These are phyloP conservation scores for Semaprochilodus insignis DNA, from an alignment of 2,797 vertebrate species.

Conservation along the genomic window DNA sequence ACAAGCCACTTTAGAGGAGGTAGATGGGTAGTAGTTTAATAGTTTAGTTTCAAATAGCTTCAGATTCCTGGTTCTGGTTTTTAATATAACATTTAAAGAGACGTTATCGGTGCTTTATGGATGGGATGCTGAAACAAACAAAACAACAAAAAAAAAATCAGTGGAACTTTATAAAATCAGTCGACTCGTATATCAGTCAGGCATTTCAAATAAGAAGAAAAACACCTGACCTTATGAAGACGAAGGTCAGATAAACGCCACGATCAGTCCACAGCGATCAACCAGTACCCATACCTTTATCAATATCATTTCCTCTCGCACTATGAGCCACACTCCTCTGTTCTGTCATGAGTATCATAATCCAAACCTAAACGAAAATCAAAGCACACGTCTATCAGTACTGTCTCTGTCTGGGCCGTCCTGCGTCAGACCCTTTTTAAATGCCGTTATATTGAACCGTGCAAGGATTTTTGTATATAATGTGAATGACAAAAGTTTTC, in stretches of 20 bases:
- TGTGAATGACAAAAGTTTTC: conserved; percentile 70
- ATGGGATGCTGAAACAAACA: not conserved
- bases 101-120: not conserved
- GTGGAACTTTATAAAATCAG: not conserved
- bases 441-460: conserved; percentile 63
- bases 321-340: not conserved
- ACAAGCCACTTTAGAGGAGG: not conserved
- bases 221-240: not conserved
- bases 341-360: not conserved
- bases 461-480: conserved; percentile 78
- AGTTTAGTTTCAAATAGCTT: not conserved
- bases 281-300: not conserved
- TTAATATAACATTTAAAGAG: not conserved
- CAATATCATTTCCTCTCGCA: not conserved
- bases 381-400: not conserved
- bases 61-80: not conserved
- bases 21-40: not conserved
- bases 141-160: not conserved
- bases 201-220: not conserved
- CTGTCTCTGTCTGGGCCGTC: conserved; percentile 6
- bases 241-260: not conserved
- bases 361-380: no score
- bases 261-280: not conserved
- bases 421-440: conserved; percentile 65
- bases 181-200: not conserved